Evolutionary conservation across 2,888 invertebrate genomes (phyloP).

Genomic region (Junonia oenone): DNA sequence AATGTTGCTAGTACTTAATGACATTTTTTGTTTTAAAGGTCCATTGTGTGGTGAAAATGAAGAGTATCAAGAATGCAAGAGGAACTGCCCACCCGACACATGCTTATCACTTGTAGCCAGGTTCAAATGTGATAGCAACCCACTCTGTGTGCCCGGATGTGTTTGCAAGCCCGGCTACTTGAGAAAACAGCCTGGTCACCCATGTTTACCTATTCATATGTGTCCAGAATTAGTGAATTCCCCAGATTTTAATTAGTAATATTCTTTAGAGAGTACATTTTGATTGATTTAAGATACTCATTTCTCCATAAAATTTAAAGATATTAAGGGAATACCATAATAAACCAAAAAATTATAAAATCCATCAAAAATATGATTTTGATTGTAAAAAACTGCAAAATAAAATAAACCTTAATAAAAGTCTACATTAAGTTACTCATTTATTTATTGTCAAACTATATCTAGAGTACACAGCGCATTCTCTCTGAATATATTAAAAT

Average conservation of each 20-base stretch:
- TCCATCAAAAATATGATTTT: too few relatives aligned
- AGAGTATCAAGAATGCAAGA: constrained; percentile 31
- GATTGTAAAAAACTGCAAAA: too few relatives aligned
- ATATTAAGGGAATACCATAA: neutral
- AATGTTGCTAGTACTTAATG: too few relatives aligned
- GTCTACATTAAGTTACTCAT: too few relatives aligned
- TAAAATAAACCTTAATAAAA: too few relatives aligned
- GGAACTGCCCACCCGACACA: constrained; percentile 36
- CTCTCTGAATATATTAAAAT: constrained; percentile 67
- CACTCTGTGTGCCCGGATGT: constrained; percentile 33
- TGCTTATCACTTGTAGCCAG: constrained; percentile 32
- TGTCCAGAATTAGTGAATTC: constrained; percentile 32
- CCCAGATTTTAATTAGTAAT: constrained; percentile 15
- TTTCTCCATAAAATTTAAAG: neutral
- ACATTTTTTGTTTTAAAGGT: constrained; percentile 1
- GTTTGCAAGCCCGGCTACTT: constrained; percentile 38
- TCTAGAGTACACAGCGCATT: constrained; percentile 45
- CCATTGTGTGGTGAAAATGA: constrained; percentile 28
- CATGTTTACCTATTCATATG: constrained; percentile 37
- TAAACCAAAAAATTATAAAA: neutral
- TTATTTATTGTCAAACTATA: constrained; percentile 4
- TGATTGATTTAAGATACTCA: neutral
- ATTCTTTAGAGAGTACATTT: too few relatives aligned
- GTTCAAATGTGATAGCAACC: constrained; percentile 30
- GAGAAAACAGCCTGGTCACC: constrained; percentile 26